Evolutionary conservation across 2,888 invertebrate genomes (phyloP), one percentile per base, ranked within the genome.

Genomic region (Heliconius erato): DNA sequence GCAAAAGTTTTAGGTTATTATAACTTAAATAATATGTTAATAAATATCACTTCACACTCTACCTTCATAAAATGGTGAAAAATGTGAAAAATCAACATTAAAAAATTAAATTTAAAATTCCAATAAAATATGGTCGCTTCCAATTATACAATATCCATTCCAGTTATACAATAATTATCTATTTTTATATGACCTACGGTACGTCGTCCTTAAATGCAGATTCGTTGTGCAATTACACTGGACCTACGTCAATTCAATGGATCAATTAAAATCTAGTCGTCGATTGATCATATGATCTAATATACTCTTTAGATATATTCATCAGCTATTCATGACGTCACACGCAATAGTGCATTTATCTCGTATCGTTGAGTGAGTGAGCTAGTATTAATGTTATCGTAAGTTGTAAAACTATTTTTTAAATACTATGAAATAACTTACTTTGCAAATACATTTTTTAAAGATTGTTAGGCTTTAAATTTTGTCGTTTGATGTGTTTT

Each of bases 251-350:
- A 76, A 76, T 35, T 63, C 59, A 76, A 40, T 63, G 16, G 63
- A 76, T 63, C 76, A 76, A 76, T 63, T 76, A 63, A 76, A 76
- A 35, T 76, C 26, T 16, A 63, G 59, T 76, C n/a, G 26, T 63
- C 40, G 40, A 63, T 63, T 59, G 63, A 65, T 63, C 63, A 76
- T 76, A 76, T 76, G 59, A 76, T 76, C 63, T 32, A 76, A 76
- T 63, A 16, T 63, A 76, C 59, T 35, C 9, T 14, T 63, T n/a
- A 26, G 59, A 32, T 16, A 63, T 28, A 35, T 76, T 23, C 35
- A n/a, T 7, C 54, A 54, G 54, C 54, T 54, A 54, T 54, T 23
- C 54, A 23, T 76, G 76, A 63, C 32, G 32, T 74, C 32, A 76
- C 65, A 35, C n/a, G 32, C 35, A 74, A 74, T 54, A 74, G 54